These are phyloP conservation scores for Scrobipalpa atriplicella DNA, from an alignment of 2,888 invertebrate genomes.

Conservation along the genomic window DNA sequence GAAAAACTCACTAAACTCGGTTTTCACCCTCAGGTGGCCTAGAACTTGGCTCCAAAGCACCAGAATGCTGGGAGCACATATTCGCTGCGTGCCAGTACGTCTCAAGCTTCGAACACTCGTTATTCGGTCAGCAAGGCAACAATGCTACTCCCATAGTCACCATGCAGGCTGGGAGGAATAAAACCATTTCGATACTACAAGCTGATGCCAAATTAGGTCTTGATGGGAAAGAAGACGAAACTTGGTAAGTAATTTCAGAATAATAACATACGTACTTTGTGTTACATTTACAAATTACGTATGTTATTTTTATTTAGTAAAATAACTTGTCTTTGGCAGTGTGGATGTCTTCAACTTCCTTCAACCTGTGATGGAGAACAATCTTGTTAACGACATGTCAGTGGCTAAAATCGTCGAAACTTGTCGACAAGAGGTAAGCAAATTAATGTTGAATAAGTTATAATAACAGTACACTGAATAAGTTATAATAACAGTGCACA, in stretches of 20 bases:
- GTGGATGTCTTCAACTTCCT: constrained; percentile 94
- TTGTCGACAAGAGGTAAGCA: constrained; percentile 76
- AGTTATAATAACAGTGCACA: background rate
- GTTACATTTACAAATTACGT: too few relatives aligned
- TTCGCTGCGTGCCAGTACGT: constrained; percentile 97
- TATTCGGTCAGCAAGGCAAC: constrained; percentile 92
- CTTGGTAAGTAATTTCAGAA: constrained; percentile 82
- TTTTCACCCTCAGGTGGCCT: constrained; percentile 83
- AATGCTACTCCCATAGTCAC: constrained; percentile 85
- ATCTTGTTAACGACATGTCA: constrained; percentile 83
- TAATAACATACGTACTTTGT: too few relatives aligned
- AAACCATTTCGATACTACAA: constrained; percentile 83
- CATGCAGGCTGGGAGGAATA: constrained; percentile 85
- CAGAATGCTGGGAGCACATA: constrained; percentile 98
- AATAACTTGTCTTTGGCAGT: constrained; percentile 64
- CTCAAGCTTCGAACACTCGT: constrained; percentile 94
- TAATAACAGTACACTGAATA: background rate
- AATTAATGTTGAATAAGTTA: too few relatives aligned
- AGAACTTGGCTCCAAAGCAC: constrained; percentile 95
- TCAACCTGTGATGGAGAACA: constrained; percentile 86
- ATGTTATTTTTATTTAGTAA: too few relatives aligned
- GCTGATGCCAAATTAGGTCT: constrained; percentile 81
- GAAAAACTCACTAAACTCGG: too few relatives aligned
- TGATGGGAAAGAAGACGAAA: constrained; percentile 86
- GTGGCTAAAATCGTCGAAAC: constrained; percentile 88